Base-by-base conservation (phyloP, 2,888 invertebrate genomes). In the Andricus curvator region DNA sequence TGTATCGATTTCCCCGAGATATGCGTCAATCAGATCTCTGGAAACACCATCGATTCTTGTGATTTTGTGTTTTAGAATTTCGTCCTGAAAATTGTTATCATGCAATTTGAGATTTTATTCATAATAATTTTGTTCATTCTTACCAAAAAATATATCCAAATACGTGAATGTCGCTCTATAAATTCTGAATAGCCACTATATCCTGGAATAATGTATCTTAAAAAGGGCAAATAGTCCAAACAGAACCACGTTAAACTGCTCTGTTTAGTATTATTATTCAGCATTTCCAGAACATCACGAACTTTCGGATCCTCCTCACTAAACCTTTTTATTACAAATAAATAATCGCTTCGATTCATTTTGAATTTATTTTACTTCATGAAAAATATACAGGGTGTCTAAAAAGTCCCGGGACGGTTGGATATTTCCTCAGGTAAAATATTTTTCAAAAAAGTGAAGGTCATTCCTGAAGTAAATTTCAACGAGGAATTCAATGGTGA, bases 211-310 rank as follows among this genome's bases (percentile, higher is more conserved):
- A 96, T 84, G 87, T 94, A 94, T 83, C 96, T 93, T 78, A 96
- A 90, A 93, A 96, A 95, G 0, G 96, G 96, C 86, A 96, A 93
- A 85, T 95, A 95, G 89, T 95, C 96, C 29, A 96, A 90, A 85
- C 96, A 90, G 0, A 96, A 96, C 13, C 96, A 96, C 0, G 95
- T 94, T 90, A 95, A 94, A 60, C 95, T 95, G 33, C 95, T 93
- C 64, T 94, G 89, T 82, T 94, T 93, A 85, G 96, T 95, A 29
- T 94, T 94, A 83, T 95, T 94, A 86, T 95, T 94, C 44, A 96
- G 94, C 8, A 94, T 93, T 82, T 94, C 92, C 70, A 96, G 93
- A 13, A 96, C 91, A 78, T 93, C 91, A 74, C 91, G 93, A 20
- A 96, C 90, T 64, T 94, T 93, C 25, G 93, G 89, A 86, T 96